phyloP scores from a whole-genome alignment of 2,113 vertebrate genomes.

The Podarcis muralis region DNA sequence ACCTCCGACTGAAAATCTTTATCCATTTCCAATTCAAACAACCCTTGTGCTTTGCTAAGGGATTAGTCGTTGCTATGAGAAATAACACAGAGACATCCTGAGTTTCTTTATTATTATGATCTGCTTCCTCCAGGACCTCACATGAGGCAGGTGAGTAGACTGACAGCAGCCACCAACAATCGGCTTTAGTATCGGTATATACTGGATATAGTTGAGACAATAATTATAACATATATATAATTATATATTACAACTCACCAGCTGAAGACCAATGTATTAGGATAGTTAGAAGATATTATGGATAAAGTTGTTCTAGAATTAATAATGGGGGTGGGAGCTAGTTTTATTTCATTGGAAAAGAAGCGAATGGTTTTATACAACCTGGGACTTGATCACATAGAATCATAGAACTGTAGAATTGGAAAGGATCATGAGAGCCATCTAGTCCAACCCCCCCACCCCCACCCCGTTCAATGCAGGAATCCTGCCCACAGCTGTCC shows the following conservation, averaged over 20 bases:
- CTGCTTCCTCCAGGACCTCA: slow-evolving; percentile 60
- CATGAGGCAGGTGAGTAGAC: slow-evolving; percentile 20
- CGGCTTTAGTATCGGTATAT: neutral
- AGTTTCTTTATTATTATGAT: slow-evolving; percentile 32
- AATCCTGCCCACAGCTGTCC: no score
- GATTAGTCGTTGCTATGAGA: slow-evolving; percentile 72
- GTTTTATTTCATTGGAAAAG: neutral
- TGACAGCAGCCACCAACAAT: fast-evolving
- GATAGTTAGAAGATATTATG: neutral
- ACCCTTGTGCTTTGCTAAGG: slow-evolving; percentile 67
- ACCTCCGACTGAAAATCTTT: slow-evolving; percentile 40
- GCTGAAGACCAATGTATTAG: neutral
- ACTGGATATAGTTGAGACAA: neutral
- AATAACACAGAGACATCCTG: slow-evolving; percentile 66
- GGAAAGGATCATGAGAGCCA: no score
- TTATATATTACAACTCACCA: no score
- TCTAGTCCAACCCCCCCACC: no score
- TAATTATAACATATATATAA: no score
- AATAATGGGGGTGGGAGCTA: neutral
- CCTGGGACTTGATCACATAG: neutral
- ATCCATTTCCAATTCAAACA: slow-evolving; percentile 66
- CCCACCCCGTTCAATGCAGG: no score
- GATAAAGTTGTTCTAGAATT: neutral
- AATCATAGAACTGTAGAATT: no score
- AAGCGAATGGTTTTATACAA: neutral